Evolutionary conservation across 1,140 invertebrate species (phyloP), one percentile per base, ranked within the genome.

Genomic region (Coelopa frigida): DNA sequence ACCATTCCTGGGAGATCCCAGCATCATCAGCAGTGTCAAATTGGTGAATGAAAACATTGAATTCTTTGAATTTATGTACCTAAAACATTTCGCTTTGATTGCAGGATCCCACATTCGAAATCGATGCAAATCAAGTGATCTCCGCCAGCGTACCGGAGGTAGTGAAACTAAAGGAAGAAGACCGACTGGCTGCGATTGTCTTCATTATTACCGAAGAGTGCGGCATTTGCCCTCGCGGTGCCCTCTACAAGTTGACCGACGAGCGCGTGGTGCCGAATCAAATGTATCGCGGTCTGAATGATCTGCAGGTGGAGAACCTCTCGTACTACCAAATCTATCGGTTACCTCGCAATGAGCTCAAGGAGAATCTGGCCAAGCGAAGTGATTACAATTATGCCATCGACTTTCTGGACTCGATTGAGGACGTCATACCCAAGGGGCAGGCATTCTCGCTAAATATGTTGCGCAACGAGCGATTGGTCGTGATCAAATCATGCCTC

Each of bases 331-430:
- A 81, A 33, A 83, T 87, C 44, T 78, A 78, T 42, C 72, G 85
- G 52, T 55, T 62, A 5, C 79, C 85, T 0, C 74, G 77, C 14
- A 73, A 80, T 41, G 81, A 81, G 51, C 83, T 82, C 73, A 85
- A 85, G 46, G 75, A 76, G 0, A 87, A 87, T 72, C 71, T 84
- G 26, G 66, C 82, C 0, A 82, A 78, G 2, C 73, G 82, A 46
- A 70, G 72, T 32, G 83, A 88, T 67, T 88, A 87, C 50, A 85
- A 87, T 68, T 86, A 83, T 51, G 77, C 83, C 5, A 72, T 83
- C 43, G 85, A 89, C 65, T 88, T 88, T 59, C 62, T 88, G 24
- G 85, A 87, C 57, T 77, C 81, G 1, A 76, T 85, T 12, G 82
- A 83, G 36, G 49, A 55, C 21, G 53, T 65, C 2, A 58, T 67